Base-by-base conservation (phyloP, 2,113 vertebrate species). In the Ia io region DNA sequence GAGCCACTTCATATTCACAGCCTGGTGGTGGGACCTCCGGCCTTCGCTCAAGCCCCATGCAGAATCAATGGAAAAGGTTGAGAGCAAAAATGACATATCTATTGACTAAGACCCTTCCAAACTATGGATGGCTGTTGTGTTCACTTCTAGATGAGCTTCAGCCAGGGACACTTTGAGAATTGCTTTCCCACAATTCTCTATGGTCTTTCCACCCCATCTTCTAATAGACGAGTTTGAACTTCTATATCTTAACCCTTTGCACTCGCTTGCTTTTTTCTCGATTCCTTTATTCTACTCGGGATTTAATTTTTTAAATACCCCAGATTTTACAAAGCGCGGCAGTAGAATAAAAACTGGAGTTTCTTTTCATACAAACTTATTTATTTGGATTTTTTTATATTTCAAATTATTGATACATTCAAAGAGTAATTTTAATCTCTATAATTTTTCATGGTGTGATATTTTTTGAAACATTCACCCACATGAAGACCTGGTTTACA, bases 111-210 rank as follows among this genome's bases (percentile, higher is more conserved):
- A 49, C 3, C 23, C 17, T 78, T 47, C 30, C 22, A 30, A 56
- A 40, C 5, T 37, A 71, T 5, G 20, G 30, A 25, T 65, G 47
- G 6, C 30, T 23, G 4, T 4, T 65, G 30, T 12, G 16, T 61
- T 56, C 20, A 9, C 42, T 51, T 86, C 61, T 47, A n/a, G 13
- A 25, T 32, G 13, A 3, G 9, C 0, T 13, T 42, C 5, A 44
- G 40, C 13, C 53, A n/a, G 0, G 16, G 35, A 40, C 4, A n/a
- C 23, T 47, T 44, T 32, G 40, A 40, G 78, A 44, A 20, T 3
- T 4, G 2, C 5, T 25, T 74, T 83, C 28, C 42, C 3, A 6
- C 6, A 4, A 10, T 37, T 9, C 22, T 67, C 5, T 59, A 0
- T 49, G 8, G 61, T 65, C 14, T 84, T 42, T 5, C 32, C 59